Evolutionary conservation across 2,797 vertebrate genomes (phyloP), one percentile per base, ranked within the genome.

Genomic region (Gouania willdenowi): DNA sequence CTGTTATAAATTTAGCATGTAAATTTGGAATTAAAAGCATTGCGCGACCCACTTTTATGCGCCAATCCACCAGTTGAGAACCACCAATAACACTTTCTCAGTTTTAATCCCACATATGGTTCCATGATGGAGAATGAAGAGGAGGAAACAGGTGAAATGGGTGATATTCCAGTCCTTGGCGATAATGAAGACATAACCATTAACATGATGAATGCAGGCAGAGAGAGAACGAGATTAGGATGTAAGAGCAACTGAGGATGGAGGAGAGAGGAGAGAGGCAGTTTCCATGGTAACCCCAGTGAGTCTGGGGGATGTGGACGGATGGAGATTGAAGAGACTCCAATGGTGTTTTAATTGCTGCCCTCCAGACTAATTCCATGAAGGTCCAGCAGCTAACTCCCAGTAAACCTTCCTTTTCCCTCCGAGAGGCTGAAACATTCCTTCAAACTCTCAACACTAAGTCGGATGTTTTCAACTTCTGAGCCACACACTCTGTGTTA

Each of bases 211-310:
- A 31, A 30, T 28, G 29, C 28, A 48, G 26, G 35, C 33, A 11
- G 47, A 37, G 29, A 35, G 36, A 38, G 10, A 27, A 41, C 18
- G 49, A 55, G 15, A 31, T 28, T 53, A 57, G n/a, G 19, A 5
- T 10, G 10, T 10, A 14, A 35, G 37, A 42, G 44, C 17, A 28
- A 37, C 38, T 35, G 18, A 52, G 14, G 25, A 27, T 14, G 32
- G 8, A 16, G 43, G 9, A 17, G 22, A 4, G 4, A 22, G 37
- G 39, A 37, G 44, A 34, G 46, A 44, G 32, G 20, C 15, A 55
- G 78, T 81, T 76, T 71, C 78, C 65, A 78, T 81, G 51, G 78
- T 43, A 76, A 81, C 78, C 34, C 42, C 32, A 45, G 54, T 41
- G 45, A 61, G 57, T 45, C 45, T 31, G 19, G 54, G 31, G 52